Percentiles rank a stretch among this genome's conserved stretches.
Conservation (phyloP, 2,888 invertebrate species). For the Itoplectis maculator region DNA sequence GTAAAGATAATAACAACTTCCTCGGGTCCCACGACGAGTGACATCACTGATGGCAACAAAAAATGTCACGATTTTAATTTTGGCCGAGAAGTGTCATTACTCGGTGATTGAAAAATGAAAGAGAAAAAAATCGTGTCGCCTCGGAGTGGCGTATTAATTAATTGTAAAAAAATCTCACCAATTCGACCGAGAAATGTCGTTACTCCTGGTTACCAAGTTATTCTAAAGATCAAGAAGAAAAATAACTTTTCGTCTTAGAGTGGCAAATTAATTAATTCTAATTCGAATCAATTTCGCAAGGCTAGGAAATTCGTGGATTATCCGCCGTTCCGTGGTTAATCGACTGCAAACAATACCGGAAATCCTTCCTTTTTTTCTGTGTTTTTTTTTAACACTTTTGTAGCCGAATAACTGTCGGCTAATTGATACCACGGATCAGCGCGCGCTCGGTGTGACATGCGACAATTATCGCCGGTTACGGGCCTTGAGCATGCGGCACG, state of each 20-base stretch:
- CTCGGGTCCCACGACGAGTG: slow-evolving; percentile 1
- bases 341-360: background rate
- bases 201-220: no score
- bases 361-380: slow-evolving; percentile 9
- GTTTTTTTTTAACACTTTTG: background rate
- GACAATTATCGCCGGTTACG: slow-evolving; percentile 35
- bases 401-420: slow-evolving; percentile 25
- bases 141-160: no score
- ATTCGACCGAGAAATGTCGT: no score
- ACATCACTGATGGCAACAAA: background rate
- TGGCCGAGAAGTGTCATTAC: background rate
- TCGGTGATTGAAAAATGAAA: background rate
- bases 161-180: background rate
- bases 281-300: background rate
- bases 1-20: slow-evolving; percentile 19
- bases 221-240: background rate
- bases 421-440: slow-evolving; percentile 5
- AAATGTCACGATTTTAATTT: background rate
- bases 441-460: slow-evolving; percentile 1
- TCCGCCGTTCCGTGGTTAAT: background rate
- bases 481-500: slow-evolving; percentile 42
- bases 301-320: background rate
- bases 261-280: background rate
- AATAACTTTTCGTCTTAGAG: background rate
- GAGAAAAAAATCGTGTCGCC: background rate